These are phyloP conservation scores for Hyles vespertilio DNA, from an alignment of 1,140 invertebrate species.

Conservation along the genomic window DNA sequence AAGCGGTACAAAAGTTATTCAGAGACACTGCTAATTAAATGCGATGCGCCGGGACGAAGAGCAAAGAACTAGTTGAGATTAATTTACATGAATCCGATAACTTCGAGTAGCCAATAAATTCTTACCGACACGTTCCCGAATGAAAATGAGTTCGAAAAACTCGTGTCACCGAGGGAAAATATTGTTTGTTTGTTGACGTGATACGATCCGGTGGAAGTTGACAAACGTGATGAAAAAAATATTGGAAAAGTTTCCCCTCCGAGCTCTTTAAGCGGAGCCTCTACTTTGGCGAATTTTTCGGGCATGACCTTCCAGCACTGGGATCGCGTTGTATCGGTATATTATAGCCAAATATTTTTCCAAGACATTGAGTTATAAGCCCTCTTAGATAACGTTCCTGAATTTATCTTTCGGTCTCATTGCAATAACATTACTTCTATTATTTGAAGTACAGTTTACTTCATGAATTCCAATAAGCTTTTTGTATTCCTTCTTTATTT, in stretches of 20 bases:
- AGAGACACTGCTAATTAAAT: conserved; percentile 47
- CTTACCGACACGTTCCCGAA: conserved; percentile 33
- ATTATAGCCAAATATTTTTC: not conserved
- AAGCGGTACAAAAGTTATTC: conserved; percentile 30
- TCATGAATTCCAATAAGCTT: too few species aligned
- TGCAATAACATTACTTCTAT: too few species aligned
- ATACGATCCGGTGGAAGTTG: conserved; percentile 42
- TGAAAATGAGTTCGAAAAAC: conserved; percentile 50
- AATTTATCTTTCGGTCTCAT: too few species aligned
- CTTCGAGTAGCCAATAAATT: conserved; percentile 37
- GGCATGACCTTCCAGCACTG: not conserved
- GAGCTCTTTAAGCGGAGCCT: conserved; percentile 31
- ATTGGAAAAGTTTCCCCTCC: conserved; percentile 55
- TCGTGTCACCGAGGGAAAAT: conserved; percentile 43
- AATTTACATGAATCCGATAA: conserved; percentile 26
- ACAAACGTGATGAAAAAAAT: conserved; percentile 64
- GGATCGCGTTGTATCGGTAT: not conserved
- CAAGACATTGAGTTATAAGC: not conserved
- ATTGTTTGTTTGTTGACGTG: conserved; percentile 58
- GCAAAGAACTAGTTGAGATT: conserved; percentile 36
- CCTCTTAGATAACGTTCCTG: too few species aligned
- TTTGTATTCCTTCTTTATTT: too few species aligned
- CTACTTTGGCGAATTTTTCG: conserved; percentile 7
- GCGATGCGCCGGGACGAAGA: conserved; percentile 48
- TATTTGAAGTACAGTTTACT: too few species aligned